These are phyloP conservation scores for Seriola rivoliana DNA, from an alignment of 2,113 vertebrate genomes.

Conservation along the genomic window DNA sequence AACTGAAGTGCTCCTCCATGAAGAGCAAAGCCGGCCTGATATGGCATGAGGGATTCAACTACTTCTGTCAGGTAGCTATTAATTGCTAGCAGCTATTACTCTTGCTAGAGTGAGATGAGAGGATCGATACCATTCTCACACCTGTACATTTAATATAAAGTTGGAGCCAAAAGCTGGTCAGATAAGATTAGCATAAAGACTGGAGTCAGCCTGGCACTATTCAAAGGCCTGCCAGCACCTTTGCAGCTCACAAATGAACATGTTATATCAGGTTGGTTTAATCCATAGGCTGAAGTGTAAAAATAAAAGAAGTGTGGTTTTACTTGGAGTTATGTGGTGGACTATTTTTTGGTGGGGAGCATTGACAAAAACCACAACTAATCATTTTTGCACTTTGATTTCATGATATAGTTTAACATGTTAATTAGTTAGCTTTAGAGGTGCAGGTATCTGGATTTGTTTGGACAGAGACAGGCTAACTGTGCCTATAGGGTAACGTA, in stretches of 20 bases:
- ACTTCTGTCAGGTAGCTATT: slow-evolving; percentile 81
- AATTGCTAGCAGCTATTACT: not conserved
- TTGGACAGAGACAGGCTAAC: not conserved
- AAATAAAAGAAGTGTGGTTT: not conserved
- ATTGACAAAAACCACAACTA: not conserved
- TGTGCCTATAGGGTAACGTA: not conserved
- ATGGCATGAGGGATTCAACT: slow-evolving; percentile 85
- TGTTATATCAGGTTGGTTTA: not conserved
- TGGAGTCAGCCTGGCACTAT: not conserved
- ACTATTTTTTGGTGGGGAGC: not conserved
- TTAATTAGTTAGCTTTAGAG: not conserved
- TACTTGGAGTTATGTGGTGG: not conserved
- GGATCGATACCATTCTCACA: not conserved
- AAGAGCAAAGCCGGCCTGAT: slow-evolving; percentile 76
- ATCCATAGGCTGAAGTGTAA: not conserved
- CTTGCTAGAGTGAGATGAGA: not conserved
- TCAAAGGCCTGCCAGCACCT: not conserved
- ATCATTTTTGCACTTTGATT: not conserved
- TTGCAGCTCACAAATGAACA: not conserved
- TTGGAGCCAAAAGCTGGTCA: not conserved
- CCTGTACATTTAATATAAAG: not conserved
- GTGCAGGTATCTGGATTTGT: not conserved
- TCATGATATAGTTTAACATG: not conserved
- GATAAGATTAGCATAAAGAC: not conserved
- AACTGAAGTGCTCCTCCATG: slow-evolving; percentile 80